Conservation (phyloP, 2,797 vertebrate species). For the Coendou prehensilis region DNA sequence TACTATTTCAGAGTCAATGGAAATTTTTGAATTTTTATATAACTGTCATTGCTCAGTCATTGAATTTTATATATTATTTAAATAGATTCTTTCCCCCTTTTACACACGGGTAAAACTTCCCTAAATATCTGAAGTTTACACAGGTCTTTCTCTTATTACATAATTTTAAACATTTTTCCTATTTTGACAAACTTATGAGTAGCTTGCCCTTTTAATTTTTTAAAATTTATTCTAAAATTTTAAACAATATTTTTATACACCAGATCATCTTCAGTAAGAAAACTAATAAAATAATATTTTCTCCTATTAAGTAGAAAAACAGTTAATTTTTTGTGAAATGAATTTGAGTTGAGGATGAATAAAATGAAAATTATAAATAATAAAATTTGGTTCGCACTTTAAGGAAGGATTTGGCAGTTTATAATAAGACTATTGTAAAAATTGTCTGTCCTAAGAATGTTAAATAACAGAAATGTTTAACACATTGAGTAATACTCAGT, state of each 20-base stretch:
- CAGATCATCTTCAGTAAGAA: background rate
- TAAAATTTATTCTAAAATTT: conserved; percentile 48
- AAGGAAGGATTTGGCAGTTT: conserved; percentile 18
- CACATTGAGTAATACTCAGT: background rate
- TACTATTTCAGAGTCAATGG: background rate
- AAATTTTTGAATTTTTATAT: conserved; percentile 29
- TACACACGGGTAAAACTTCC: background rate
- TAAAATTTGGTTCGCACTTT: background rate
- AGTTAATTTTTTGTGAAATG: conserved; percentile 31
- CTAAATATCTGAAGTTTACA: background rate
- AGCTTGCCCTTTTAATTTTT: background rate
- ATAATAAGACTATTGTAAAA: background rate
- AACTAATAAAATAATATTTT: conserved; percentile 18
- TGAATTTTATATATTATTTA: background rate
- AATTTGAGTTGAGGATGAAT: background rate
- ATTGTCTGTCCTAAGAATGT: conserved; percentile 17
- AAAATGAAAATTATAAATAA: conserved; percentile 58
- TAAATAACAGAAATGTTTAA: background rate
- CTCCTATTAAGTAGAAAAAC: background rate
- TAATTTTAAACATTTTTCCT: background rate
- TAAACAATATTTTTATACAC: background rate
- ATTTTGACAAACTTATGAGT: conserved; percentile 23
- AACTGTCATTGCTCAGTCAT: background rate
- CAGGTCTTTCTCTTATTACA: background rate
- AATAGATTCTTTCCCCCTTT: background rate